Evolutionary conservation across 2,113 vertebrate species (phyloP).

Genomic region (Neopipo cinnamomea): DNA sequence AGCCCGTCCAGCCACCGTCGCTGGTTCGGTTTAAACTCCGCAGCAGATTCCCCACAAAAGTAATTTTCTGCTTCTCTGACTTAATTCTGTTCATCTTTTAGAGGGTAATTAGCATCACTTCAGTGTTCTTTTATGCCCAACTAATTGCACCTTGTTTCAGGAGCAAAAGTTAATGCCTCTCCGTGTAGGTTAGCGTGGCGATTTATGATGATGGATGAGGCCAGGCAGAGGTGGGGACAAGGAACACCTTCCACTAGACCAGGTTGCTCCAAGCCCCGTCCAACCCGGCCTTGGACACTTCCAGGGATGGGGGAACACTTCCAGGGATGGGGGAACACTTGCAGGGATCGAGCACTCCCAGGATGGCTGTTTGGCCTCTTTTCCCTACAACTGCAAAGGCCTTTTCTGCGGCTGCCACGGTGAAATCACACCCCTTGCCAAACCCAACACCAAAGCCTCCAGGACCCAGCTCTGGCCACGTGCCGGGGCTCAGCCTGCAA

Average conservation of each 20-base stretch:
- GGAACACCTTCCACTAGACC: neutral
- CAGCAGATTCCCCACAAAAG: constrained; percentile 66
- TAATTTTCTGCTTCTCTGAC: constrained; percentile 79
- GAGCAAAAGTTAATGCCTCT: constrained; percentile 69
- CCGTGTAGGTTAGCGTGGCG: constrained; percentile 51
- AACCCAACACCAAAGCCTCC: neutral
- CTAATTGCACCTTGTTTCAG: constrained; percentile 73
- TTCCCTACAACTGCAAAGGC: neutral
- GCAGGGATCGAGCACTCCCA: neutral
- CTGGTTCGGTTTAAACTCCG: constrained; percentile 23
- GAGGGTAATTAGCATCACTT: constrained; percentile 72
- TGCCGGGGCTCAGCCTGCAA: neutral
- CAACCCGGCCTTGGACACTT: neutral
- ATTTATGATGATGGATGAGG: constrained; percentile 58
- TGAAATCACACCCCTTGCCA: neutral
- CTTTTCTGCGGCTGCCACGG: neutral
- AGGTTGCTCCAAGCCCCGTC: neutral
- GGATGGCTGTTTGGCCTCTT: neutral
- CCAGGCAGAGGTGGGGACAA: constrained; percentile 47
- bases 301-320: neutral
- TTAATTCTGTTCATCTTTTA: constrained; percentile 69
- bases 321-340: neutral
- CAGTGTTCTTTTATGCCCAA: constrained; percentile 69
- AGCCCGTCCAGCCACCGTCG: neutral
- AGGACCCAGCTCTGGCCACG: neutral